Evolutionary conservation across 1,140 invertebrate species (phyloP).

Genomic region (Kradibia gibbosae): DNA sequence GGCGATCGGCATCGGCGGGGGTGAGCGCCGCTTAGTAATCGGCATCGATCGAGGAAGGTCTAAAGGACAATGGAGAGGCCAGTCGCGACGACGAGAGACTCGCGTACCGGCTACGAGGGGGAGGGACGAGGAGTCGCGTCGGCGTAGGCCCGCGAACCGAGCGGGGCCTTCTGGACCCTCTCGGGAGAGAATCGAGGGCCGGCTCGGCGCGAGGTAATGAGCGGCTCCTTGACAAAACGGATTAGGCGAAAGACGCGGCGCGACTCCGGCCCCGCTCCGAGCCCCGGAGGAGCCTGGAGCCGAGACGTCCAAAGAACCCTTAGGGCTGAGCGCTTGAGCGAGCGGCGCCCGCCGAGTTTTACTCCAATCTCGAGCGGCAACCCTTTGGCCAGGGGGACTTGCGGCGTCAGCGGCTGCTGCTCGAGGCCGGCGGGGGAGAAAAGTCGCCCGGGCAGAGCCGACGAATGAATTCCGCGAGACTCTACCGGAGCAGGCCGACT

Average conservation of each 20-base stretch:
- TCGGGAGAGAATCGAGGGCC: background rate
- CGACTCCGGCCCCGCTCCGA: slow-evolving; percentile 33
- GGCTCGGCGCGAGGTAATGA: slow-evolving; percentile 61
- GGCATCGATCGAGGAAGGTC: too few relatives aligned
- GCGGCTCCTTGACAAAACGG: slow-evolving; percentile 69
- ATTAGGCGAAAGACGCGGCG: slow-evolving; percentile 66
- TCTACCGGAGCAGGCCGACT: slow-evolving; percentile 2
- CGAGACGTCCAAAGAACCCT: slow-evolving; percentile 71
- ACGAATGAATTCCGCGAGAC: slow-evolving; percentile 21
- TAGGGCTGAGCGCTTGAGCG: slow-evolving; percentile 73
- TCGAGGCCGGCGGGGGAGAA: background rate
- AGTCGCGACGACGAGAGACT: too few relatives aligned
- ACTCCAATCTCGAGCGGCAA: slow-evolving; percentile 63
- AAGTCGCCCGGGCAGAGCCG: too few relatives aligned
- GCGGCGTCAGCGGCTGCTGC: too few relatives aligned
- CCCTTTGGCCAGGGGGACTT: too few relatives aligned
- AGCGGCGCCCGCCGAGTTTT: slow-evolving; percentile 61
- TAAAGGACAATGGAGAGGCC: too few relatives aligned
- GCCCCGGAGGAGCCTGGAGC: slow-evolving; percentile 51
- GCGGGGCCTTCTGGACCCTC: too few relatives aligned
- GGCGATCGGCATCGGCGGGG: too few relatives aligned
- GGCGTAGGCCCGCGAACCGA: too few relatives aligned
- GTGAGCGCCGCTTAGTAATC: too few relatives aligned
- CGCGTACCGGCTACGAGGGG: too few relatives aligned
- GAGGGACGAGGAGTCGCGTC: too few relatives aligned